Conservation (phyloP, 2,797 vertebrate genomes). For the Sphenodon punctatus region DNA sequence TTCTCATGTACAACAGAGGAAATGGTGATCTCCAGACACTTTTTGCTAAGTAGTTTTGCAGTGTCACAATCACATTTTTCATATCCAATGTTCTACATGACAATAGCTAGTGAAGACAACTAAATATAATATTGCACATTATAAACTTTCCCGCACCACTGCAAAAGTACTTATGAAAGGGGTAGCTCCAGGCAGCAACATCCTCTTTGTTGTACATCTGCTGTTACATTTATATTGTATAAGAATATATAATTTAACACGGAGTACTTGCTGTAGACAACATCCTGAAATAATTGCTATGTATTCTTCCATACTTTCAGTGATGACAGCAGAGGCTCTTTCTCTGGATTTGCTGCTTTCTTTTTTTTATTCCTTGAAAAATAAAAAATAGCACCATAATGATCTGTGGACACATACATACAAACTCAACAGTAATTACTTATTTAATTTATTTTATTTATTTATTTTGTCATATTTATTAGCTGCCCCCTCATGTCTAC, state of each 20-base stretch:
- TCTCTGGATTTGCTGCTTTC: not conserved
- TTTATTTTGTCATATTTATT: too few species aligned
- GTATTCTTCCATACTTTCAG: not conserved
- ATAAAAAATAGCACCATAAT: not conserved
- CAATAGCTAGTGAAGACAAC: not conserved
- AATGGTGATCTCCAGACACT: not conserved
- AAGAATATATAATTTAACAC: not conserved
- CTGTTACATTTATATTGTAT: not conserved
- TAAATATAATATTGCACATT: not conserved
- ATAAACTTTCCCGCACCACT: not conserved
- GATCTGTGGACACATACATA: not conserved
- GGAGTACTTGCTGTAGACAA: not conserved
- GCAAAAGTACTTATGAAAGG: not conserved
- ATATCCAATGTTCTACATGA: not conserved
- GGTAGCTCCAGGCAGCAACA: not conserved
- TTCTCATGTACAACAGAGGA: not conserved
- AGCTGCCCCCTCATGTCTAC: too few species aligned
- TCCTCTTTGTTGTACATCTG: not conserved
- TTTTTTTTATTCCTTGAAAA: not conserved
- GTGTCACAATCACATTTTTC: not conserved
- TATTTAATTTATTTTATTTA: too few species aligned
- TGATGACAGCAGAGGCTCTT: not conserved
- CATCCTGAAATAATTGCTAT: not conserved
- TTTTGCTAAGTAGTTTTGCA: not conserved
- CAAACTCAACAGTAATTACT: not conserved